A percentile compares a stretch with the other conserved stretches of the same genome.
Conservation (phyloP, 2,888 invertebrate species). For the Lordiphosa andalusiaca region DNA sequence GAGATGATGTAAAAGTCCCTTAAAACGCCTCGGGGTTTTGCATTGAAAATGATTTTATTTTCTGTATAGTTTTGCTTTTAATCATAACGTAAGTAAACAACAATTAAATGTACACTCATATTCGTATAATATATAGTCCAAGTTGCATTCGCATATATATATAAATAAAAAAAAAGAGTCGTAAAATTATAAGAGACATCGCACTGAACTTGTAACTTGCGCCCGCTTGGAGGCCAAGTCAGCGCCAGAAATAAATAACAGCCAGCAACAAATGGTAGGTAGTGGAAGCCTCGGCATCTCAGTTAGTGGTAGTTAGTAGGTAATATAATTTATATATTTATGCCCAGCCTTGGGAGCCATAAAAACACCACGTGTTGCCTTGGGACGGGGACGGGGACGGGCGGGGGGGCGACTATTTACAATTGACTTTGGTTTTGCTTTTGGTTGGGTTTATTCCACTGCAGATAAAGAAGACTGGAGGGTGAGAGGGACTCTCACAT, state of each 20-base stretch:
- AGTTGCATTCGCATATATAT: slow-evolving; percentile 10
- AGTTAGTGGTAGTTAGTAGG: slow-evolving; percentile 61
- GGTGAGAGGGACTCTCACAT: slow-evolving; percentile 22
- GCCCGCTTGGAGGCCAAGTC: slow-evolving; percentile 57
- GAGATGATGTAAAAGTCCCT: slow-evolving; percentile 42
- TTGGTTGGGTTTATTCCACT: slow-evolving; percentile 26
- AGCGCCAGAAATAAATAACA: background rate
- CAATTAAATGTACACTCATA: slow-evolving; percentile 66
- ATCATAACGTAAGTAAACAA: slow-evolving; percentile 68
- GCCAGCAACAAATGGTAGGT: slow-evolving; percentile 18
- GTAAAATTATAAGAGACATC: slow-evolving; percentile 36
- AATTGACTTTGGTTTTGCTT: slow-evolving; percentile 53
- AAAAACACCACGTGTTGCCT: slow-evolving; percentile 62
- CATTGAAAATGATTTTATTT: slow-evolving; percentile 67
- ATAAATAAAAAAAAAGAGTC: slow-evolving; percentile 24
- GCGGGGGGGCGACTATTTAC: slow-evolving; percentile 57
- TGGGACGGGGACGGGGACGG: slow-evolving; percentile 41
- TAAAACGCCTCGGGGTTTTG: slow-evolving; percentile 32
- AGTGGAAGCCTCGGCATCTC: slow-evolving; percentile 30
- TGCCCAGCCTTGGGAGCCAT: slow-evolving; percentile 66
- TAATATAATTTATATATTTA: slow-evolving; percentile 59
- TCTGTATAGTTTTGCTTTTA: slow-evolving; percentile 54
- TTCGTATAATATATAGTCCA: slow-evolving; percentile 18
- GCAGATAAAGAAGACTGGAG: slow-evolving; percentile 20
- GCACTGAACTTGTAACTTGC: slow-evolving; percentile 42